Evolutionary conservation across 2,888 invertebrate species (phyloP).

Genomic region (Belgica antarctica): DNA sequence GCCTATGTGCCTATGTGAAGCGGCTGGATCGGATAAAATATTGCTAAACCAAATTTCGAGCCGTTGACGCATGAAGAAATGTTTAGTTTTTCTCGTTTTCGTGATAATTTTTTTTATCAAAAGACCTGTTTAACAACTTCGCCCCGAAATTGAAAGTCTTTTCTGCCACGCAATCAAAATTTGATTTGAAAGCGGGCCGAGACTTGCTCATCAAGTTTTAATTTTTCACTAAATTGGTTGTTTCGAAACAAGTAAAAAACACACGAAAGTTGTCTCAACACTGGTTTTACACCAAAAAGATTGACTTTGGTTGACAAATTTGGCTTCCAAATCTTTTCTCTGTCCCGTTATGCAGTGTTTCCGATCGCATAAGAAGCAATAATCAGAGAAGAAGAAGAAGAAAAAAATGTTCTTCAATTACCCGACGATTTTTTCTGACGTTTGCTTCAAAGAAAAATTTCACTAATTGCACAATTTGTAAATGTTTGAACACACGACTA

Average conservation of each 20-base stretch:
- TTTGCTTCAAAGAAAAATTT: slow-evolving; percentile 6
- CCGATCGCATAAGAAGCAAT: not conserved
- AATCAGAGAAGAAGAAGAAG: slow-evolving; percentile 2
- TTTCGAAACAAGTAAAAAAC: not conserved
- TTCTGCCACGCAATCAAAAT: slow-evolving; percentile 25
- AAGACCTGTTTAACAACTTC: not conserved
- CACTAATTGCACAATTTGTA: slow-evolving; percentile 38
- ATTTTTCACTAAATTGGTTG: not conserved
- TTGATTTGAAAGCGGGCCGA: not conserved
- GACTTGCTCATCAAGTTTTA: not conserved
- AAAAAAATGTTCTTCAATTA: slow-evolving; percentile 32
- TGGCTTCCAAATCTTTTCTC: not conserved
- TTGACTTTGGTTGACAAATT: no score
- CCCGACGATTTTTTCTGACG: not conserved
- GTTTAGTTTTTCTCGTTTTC: no score
- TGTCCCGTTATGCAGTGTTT: not conserved
- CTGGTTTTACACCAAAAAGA: not conserved
- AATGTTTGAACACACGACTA: no score
- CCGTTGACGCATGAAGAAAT: no score
- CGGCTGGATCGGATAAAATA: no score
- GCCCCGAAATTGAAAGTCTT: slow-evolving; percentile 20
- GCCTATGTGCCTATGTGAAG: no score
- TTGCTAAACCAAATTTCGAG: no score
- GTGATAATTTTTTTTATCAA: not conserved
- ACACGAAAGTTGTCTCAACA: not conserved